Evolutionary conservation across 2,888 invertebrate species (phyloP).

Genomic region (Adelphocoris suturalis): DNA sequence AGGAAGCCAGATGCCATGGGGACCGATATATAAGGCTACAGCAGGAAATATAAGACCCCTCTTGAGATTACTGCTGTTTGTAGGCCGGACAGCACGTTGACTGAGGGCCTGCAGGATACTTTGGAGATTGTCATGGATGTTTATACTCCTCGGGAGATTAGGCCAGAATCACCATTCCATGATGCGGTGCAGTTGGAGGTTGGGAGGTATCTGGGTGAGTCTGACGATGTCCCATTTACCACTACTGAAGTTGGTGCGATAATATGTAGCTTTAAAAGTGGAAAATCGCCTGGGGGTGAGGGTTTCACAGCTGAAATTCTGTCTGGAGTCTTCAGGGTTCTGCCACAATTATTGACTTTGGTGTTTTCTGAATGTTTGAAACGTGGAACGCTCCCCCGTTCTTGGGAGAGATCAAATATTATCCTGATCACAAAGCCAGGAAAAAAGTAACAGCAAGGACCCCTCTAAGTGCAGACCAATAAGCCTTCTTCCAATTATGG

Average conservation of each 20-base stretch:
- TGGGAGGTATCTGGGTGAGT: background rate
- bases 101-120: no score
- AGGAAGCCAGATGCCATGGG: no score
- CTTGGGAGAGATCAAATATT: no score
- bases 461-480: no score
- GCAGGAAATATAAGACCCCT: slow-evolving; percentile 23
- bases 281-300: background rate
- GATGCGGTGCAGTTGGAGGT: background rate
- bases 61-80: background rate
- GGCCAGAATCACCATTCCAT: background rate
- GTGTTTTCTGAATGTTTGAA: background rate
- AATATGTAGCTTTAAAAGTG: background rate
- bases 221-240: background rate
- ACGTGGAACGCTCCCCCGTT: no score
- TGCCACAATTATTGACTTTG: background rate
- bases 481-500: slow-evolving; percentile 55
- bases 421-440: no score
- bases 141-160: background rate
- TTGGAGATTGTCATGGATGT: no score
- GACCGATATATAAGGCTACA: no score
- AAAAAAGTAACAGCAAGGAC: no score
- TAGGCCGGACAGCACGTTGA: background rate
- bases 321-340: background rate
- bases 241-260: background rate
- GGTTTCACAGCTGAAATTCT: background rate